Base-by-base conservation (phyloP, 1,140 invertebrate species). In the Colletes gigas region DNA sequence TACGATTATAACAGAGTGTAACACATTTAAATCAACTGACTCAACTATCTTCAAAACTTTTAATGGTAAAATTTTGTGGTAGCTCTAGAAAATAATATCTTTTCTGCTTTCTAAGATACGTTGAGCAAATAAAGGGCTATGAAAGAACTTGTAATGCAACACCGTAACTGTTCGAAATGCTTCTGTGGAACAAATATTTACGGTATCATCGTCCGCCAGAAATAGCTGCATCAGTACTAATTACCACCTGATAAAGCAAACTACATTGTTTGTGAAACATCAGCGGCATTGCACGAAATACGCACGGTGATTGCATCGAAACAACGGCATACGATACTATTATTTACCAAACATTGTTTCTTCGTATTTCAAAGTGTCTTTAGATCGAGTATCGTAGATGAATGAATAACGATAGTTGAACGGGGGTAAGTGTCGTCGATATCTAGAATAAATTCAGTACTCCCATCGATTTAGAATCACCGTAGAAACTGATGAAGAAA, bases 231-330 rank as follows among this genome's bases (percentile, higher is more conserved):
- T 44, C 19, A 2, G 2, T 55, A 44, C 39, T 54, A 55, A 55
- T 15, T 75, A n/a, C n/a, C 10, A 12, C 4, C 30, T 17, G 50
- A 17, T 57, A 75, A 75, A 55, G 62, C n/a, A 10, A 44, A 21
- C 8, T 67, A 30, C 15, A 30, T 47, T 21, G 41, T 76, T 67
- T 57, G 39, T 21, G 19, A 44, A 67, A 41, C 19, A n/a, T 76
- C 52, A 67, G 39, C 15, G 9, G 19, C 8, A 47, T 57, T 76
- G 67, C 67, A 21, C 9, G 52, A 76, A 54, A 65, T 54, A 15
- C 21, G 12, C 15, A 10, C 12, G 14, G 7, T 65, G 62, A 50
- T 65, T 60, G 8, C 47, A 41, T 55, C 19, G 44, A 4, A 59
- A 47, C 19, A 62, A 50, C 30, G 57, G 14, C n/a, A 10, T 9